Evolutionary conservation across 2,113 vertebrate species (phyloP).

Genomic region (Mormoops blainvillei): DNA sequence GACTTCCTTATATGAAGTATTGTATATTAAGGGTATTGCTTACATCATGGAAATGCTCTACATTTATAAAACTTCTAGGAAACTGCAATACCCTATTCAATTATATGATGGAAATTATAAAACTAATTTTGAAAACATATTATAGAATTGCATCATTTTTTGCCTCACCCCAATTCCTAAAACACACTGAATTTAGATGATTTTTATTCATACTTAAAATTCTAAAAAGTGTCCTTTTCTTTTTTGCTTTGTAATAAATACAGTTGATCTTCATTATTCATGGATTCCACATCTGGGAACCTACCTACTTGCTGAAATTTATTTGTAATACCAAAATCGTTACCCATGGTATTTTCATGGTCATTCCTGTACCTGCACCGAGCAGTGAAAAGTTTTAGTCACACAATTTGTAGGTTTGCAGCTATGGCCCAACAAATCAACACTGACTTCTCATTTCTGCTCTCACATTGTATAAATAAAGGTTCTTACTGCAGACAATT

Average conservation of each 20-base stretch:
- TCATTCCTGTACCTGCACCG: accelerated
- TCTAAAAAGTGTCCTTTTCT: neutral
- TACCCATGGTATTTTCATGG: accelerated
- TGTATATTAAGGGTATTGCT: neutral
- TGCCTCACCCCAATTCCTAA: neutral
- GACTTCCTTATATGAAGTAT: neutral
- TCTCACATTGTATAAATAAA: neutral
- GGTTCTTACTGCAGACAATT: neutral
- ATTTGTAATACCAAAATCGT: neutral
- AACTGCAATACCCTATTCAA: neutral
- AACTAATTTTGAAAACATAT: neutral
- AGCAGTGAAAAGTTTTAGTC: neutral
- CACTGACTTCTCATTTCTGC: neutral
- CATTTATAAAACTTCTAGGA: neutral
- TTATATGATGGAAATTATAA: neutral
- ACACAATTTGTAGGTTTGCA: accelerated
- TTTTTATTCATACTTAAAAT: neutral
- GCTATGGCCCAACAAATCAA: neutral
- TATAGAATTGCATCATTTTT: neutral
- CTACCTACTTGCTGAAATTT: neutral
- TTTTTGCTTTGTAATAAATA: neutral
- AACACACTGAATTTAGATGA: neutral
- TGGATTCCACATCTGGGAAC: neutral
- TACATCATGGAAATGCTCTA: neutral
- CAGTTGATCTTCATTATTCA: neutral